Evolutionary conservation across 2,888 invertebrate genomes (phyloP).

Genomic region (Nasonia oneida): DNA sequence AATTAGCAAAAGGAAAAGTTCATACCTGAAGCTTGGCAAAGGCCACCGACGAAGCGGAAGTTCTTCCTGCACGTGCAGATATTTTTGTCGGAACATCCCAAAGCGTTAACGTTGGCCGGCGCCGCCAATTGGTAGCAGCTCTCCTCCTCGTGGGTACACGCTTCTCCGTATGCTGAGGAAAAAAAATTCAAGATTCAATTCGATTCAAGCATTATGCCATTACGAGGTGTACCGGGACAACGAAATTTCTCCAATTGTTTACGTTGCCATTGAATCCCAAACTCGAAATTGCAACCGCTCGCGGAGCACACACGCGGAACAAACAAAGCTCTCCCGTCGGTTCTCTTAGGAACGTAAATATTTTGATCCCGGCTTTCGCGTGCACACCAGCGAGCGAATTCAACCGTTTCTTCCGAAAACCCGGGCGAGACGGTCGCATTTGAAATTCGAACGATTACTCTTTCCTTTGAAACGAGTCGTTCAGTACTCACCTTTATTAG

Average conservation of each 20-base stretch:
- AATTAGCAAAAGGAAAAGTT: not conserved
- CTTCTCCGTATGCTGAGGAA: constrained; percentile 44
- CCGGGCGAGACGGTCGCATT: not conserved
- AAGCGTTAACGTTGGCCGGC: constrained; percentile 4
- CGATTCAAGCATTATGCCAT: no score
- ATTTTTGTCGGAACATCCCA: constrained; percentile 38
- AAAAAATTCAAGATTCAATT: not conserved
- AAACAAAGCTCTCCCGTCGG: not conserved
- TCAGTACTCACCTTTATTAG: constrained; percentile 40
- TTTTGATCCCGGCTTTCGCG: not conserved
- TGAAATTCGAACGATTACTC: not conserved
- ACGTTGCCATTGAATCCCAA: not conserved
- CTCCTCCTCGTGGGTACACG: constrained; percentile 42
- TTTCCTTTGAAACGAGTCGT: no score
- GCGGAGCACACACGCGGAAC: not conserved
- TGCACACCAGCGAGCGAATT: not conserved
- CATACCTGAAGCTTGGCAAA: constrained; percentile 52
- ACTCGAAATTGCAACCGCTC: not conserved
- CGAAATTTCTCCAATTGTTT: not conserved
- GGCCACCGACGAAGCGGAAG: not conserved
- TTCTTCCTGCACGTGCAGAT: constrained; percentile 39
- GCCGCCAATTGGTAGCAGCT: constrained; percentile 33
- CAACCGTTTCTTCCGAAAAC: not conserved
- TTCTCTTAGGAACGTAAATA: not conserved
- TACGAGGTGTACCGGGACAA: no score